A percentile compares a stretch with the other conserved stretches of the same genome.
phyloP scores from a whole-genome alignment of 2,113 vertebrate genomes.

The Hydropotes inermis region DNA sequence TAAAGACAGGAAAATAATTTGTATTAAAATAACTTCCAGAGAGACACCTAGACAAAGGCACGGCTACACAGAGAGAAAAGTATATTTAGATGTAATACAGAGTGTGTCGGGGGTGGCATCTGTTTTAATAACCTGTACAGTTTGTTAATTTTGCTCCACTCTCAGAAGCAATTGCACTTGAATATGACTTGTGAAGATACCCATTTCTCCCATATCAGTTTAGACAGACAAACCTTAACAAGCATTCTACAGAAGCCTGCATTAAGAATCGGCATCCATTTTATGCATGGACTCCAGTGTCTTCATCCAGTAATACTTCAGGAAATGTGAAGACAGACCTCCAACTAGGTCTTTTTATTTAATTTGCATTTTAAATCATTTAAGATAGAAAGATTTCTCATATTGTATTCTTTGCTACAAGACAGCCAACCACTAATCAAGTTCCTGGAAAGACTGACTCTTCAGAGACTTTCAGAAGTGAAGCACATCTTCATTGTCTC shows the following conservation, averaged over 20 bases:
- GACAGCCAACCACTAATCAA: not conserved
- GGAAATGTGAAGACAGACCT: not conserved
- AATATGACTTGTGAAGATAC: not conserved
- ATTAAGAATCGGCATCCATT: not conserved
- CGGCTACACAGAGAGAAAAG: not conserved
- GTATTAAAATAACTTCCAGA: not conserved
- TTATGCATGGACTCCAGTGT: not conserved
- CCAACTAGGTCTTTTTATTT: not conserved
- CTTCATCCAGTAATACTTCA: not conserved
- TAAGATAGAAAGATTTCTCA: not conserved
- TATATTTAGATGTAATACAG: not conserved
- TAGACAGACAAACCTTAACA: not conserved
- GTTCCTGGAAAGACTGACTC: not conserved
- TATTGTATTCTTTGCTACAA: not conserved
- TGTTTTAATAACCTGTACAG: not conserved
- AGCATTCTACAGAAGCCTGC: not conserved
- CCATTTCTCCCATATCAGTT: not conserved
- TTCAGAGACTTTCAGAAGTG: not conserved
- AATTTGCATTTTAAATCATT: constrained; percentile 1
- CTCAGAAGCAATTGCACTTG: not conserved
- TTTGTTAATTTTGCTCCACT: not conserved
- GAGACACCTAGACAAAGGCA: not conserved
- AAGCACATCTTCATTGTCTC: not conserved
- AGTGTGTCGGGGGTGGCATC: not conserved
- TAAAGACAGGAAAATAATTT: constrained; percentile 63